Evolutionary conservation across 2,113 vertebrate genomes (phyloP).

Genomic region (Eira barbara): DNA sequence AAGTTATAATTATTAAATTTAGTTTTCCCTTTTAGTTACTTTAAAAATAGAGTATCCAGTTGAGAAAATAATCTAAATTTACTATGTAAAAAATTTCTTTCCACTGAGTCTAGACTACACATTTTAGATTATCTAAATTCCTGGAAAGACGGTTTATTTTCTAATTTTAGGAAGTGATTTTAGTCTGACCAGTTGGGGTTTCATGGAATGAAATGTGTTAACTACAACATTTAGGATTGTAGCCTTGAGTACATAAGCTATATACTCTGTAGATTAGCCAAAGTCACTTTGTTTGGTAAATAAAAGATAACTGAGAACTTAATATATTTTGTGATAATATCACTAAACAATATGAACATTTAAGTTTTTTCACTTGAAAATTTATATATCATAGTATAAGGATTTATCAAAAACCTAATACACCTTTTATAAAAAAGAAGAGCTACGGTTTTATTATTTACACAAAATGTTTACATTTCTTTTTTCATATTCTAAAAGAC

Average conservation of each 20-base stretch:
- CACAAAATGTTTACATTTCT: background rate
- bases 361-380: background rate
- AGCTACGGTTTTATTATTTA: background rate
- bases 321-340: background rate
- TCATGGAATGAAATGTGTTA: background rate
- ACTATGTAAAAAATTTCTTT: background rate
- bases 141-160: background rate
- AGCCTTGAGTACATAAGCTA: background rate
- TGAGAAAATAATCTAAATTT: background rate
- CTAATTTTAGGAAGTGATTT: background rate
- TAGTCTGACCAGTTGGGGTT: background rate
- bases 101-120: background rate
- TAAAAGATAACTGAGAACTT: background rate
- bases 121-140: background rate
- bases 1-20: background rate
- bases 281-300: slow-evolving; percentile 11
- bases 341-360: background rate
- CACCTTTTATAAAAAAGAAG: background rate
- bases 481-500: background rate
- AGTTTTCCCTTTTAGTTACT: background rate
- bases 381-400: background rate
- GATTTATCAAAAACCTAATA: background rate
- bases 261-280: background rate
- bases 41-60: background rate
- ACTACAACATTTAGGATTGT: background rate